Base-by-base conservation (phyloP, 92 coral and sea anemone species). In the Umimayanthus chanpuru region DNA sequence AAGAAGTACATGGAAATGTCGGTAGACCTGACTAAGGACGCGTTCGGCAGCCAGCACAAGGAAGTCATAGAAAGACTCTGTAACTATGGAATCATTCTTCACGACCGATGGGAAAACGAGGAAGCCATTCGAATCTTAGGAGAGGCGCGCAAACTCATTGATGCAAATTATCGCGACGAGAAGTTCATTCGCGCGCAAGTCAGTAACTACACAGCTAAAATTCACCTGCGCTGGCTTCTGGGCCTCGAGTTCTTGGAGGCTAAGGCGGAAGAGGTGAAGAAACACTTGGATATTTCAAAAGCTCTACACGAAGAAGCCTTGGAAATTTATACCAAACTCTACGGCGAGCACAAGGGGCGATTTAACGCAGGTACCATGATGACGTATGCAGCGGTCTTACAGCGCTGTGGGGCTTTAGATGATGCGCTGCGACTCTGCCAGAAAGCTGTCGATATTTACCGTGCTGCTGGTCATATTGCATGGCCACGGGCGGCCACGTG, bases 401-500 rank as follows among this genome's bases (percentile, higher is more conserved):
- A 90, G 55, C 93, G 94, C 67, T 70, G 66, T 43, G 93, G 94
- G 49, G 89, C 93, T 49, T 12, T 81, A 44, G 94, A 90, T 41
- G 70, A 80, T 68, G 98, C 96, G 30, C 88, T 85, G 41, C 90
- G 85, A 38, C 84, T 82, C 88, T 94, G 96, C 47, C 77, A 76
- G 55, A 86, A 81, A 43, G 98, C 98, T 32, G 89, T 91, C 9
- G 74, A 92, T 21, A 88, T 95, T 5, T 94, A 93, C 47, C 92
- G 96, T 61, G 77, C 85, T 39, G 92, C 98, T 1, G 93, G 94
- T 1, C 98, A 95, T 80, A 87, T 91, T 53, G 94, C 98, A 71
- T 93, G 94, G 93, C 98, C 96, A 9, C 96, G 98, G 49, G 94
- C 93, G 67, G 92, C 92, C 79, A 95, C 98, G 32, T 91, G 84